These are phyloP conservation scores for Tachuris rubrigastra DNA, from an alignment of 2,113 vertebrate genomes.

Conservation along the genomic window DNA sequence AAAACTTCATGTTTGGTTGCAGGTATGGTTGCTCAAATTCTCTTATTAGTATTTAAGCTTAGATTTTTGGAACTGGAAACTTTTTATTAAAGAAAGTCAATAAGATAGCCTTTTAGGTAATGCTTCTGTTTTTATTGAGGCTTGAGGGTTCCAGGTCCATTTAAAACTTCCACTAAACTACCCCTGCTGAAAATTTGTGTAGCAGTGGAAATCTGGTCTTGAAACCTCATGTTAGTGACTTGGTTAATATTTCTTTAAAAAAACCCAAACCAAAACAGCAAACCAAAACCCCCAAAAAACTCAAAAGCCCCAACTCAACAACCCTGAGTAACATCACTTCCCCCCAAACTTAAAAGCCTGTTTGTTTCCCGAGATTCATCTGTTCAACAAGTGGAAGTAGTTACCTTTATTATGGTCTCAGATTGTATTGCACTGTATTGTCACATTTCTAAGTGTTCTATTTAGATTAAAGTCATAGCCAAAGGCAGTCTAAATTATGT, in stretches of 20 bases:
- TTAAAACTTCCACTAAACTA: neutral
- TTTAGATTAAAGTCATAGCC: neutral
- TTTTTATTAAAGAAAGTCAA: neutral
- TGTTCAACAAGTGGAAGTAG: neutral
- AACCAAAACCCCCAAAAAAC: too few species aligned
- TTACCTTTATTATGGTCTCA: neutral
- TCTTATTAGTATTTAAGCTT: neutral
- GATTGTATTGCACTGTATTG: neutral
- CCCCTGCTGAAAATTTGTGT: neutral
- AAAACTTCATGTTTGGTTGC: neutral
- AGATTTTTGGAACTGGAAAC: neutral
- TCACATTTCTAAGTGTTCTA: neutral
- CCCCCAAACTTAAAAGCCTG: neutral
- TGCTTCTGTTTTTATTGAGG: neutral
- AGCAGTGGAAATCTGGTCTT: neutral
- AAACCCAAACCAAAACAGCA: neutral
- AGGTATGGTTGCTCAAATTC: neutral
- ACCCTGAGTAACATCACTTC: accelerated
- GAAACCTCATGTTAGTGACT: neutral
- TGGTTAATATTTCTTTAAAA: neutral
- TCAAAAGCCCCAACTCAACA: too few species aligned
- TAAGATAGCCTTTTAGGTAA: neutral
- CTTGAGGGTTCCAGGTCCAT: neutral
- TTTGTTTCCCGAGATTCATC: neutral
- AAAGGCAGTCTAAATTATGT: neutral